Percentiles rank a stretch among this genome's conserved stretches.
Evolutionary conservation across 2,113 vertebrate species (phyloP).

Genomic region (Mastomys natalensis): DNA sequence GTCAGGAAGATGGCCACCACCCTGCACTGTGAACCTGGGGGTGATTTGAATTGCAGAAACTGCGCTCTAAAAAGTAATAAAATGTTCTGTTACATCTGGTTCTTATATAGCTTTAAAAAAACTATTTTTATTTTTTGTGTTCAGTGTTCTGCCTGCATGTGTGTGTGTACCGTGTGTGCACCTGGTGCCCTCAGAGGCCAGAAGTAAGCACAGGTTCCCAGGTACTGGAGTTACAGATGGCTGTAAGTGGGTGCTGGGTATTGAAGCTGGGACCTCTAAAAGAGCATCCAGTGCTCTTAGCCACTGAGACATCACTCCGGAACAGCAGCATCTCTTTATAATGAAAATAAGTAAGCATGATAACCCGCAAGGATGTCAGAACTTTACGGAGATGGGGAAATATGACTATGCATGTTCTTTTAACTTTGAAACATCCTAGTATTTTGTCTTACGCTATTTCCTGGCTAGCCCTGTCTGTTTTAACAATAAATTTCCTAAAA

Average conservation of each 20-base stretch:
- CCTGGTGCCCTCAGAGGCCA: not conserved
- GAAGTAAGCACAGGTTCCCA: not conserved
- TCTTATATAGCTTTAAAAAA: not conserved
- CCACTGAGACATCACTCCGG: not conserved
- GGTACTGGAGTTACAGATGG: not conserved
- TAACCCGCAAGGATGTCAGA: not conserved
- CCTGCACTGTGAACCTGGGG: not conserved
- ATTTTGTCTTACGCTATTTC: not conserved
- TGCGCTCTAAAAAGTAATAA: not conserved
- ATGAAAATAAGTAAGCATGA: not conserved
- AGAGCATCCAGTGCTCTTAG: not conserved
- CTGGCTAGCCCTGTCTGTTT: not conserved
- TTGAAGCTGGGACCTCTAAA: not conserved
- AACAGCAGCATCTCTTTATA: not conserved
- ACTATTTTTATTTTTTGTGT: not conserved
- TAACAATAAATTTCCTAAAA: not conserved
- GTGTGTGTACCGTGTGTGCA: not conserved
- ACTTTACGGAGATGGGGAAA: not conserved
- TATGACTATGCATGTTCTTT: not conserved
- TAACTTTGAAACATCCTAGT: not conserved
- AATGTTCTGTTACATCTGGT: not conserved
- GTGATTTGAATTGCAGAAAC: not conserved
- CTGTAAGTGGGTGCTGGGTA: not conserved
- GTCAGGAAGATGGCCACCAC: accelerated
- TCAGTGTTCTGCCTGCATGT: not conserved